These are phyloP conservation scores for Corapipo altera DNA, from an alignment of 2,113 vertebrate genomes.

Conservation along the genomic window DNA sequence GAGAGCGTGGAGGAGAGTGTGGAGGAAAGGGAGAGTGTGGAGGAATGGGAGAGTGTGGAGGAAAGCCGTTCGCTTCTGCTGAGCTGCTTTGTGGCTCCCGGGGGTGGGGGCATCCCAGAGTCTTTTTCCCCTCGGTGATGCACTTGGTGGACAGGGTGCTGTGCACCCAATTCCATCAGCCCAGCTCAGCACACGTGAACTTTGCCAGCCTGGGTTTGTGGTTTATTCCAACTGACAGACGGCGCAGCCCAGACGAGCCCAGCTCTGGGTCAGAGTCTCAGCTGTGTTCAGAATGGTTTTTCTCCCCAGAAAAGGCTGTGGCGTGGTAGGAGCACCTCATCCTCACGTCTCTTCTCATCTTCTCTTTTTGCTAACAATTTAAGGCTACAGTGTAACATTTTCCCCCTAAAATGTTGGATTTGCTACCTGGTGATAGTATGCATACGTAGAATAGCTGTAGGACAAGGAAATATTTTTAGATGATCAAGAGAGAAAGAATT, in stretches of 20 bases:
- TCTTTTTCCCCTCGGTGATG: not conserved
- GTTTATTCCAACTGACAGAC: not conserved
- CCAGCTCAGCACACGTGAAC: not conserved
- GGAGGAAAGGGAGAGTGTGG: not conserved
- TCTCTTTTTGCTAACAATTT: not conserved
- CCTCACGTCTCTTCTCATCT: not conserved
- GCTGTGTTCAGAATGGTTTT: not conserved
- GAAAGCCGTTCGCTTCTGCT: not conserved
- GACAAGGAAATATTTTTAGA: not conserved
- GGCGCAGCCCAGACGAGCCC: not conserved
- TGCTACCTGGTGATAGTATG: not conserved
- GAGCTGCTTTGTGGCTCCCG: not conserved
- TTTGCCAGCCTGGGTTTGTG: not conserved
- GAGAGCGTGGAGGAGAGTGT: not conserved
- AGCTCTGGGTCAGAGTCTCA: not conserved
- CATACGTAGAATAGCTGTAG: not conserved
- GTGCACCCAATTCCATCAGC: not conserved
- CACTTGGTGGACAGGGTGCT: not conserved
- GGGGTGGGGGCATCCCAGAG: not conserved
- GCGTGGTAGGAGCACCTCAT: not conserved
- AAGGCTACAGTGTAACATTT: not conserved
- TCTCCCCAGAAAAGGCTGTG: not conserved
- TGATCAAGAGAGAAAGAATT: not conserved
- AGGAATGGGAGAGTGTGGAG: not conserved
- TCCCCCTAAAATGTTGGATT: not conserved